phyloP scores from a whole-genome alignment of 1,140 invertebrate species.

The Gryllus bimaculatus region DNA sequence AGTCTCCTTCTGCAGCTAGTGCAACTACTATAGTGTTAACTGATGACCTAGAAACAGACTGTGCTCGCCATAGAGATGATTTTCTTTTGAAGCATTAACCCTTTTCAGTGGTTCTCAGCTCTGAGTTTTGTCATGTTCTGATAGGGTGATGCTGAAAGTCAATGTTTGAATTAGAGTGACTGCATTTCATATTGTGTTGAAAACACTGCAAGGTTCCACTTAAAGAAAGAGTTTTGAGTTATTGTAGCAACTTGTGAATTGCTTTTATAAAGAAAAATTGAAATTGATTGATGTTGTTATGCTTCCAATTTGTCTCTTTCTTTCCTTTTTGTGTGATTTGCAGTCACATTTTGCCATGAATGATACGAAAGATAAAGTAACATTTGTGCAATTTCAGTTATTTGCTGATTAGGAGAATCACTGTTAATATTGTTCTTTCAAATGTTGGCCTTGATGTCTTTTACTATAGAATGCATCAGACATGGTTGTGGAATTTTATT shows the following conservation, averaged over 20 bases:
- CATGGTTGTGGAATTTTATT: not conserved
- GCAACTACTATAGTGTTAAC: constrained; percentile 35
- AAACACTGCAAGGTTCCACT: too few species aligned
- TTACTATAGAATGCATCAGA: not conserved
- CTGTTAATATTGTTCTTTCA: not conserved
- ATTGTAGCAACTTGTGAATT: too few species aligned
- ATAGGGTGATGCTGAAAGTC: not conserved
- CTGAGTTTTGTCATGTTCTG: not conserved
- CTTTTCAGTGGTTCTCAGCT: not conserved
- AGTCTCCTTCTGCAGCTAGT: constrained; percentile 35
- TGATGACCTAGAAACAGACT: constrained; percentile 28
- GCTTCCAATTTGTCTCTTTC: too few species aligned
- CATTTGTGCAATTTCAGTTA: not conserved
- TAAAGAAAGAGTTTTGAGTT: too few species aligned
- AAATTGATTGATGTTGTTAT: too few species aligned
- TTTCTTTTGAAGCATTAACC: constrained; percentile 14
- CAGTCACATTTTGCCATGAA: not conserved
- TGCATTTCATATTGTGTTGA: too few species aligned
- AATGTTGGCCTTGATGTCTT: not conserved
- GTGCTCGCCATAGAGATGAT: constrained; percentile 10
- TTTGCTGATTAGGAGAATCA: not conserved
- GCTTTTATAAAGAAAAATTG: too few species aligned
- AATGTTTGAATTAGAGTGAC: too few species aligned
- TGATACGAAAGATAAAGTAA: not conserved
- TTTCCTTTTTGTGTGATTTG: not conserved